These are phyloP conservation scores for Phoebastria nigripes DNA, from an alignment of 2,797 vertebrate species.

Conservation along the genomic window DNA sequence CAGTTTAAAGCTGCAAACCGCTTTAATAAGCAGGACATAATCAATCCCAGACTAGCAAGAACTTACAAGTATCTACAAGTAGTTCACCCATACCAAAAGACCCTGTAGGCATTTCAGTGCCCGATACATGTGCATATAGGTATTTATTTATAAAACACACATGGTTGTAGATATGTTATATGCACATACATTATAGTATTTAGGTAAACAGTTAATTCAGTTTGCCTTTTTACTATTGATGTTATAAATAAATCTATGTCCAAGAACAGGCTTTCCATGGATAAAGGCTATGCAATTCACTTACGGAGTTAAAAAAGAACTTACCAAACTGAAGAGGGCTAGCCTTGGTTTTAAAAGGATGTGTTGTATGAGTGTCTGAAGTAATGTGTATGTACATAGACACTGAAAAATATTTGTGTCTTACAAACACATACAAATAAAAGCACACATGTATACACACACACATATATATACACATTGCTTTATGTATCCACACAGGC, in stretches of 20 bases:
- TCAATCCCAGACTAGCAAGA: not conserved
- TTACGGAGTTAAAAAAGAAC: fast-evolving
- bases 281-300: not conserved
- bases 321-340: not conserved
- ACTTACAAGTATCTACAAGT: constrained; percentile 34
- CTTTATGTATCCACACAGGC: not conserved
- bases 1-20: not conserved
- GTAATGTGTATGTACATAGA: not conserved
- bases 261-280: not conserved
- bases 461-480: fast-evolving
- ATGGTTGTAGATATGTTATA: not conserved
- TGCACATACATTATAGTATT: not conserved
- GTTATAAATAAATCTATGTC: not conserved
- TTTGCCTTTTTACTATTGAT: not conserved
- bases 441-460: not conserved
- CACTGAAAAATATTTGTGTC: not conserved
- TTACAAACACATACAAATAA: not conserved
- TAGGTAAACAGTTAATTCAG: not conserved
- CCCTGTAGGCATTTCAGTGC: not conserved
- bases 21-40: not conserved
- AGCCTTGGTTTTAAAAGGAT: not conserved
- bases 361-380: not conserved
- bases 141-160: constrained; percentile 48
- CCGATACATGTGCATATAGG: not conserved
- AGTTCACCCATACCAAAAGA: not conserved